Conservation (phyloP, 2,888 invertebrate species). For the Arrhopalites spinosus region DNA sequence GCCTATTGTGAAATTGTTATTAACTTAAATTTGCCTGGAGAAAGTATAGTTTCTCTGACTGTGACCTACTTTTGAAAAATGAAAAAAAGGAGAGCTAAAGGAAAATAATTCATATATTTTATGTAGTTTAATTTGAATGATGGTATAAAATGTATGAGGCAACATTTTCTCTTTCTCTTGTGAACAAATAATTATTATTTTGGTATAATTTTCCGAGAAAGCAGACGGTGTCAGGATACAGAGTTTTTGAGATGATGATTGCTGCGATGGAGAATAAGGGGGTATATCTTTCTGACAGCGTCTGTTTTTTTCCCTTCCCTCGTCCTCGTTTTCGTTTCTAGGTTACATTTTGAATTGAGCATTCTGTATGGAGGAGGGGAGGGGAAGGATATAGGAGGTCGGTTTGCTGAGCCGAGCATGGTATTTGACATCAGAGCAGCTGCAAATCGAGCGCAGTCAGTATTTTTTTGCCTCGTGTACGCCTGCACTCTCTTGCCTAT, state of each 20-base stretch:
- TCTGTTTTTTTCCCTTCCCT: slow-evolving; percentile 19
- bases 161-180: no score
- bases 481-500: slow-evolving; percentile 11
- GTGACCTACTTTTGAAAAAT: no score
- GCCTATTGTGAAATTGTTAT: background rate
- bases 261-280: background rate
- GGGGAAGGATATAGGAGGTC: background rate
- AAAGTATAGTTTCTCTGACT: no score
- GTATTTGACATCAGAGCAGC: slow-evolving; percentile 7
- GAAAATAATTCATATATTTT: no score
- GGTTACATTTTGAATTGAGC: background rate
- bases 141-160: no score
- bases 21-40: background rate
- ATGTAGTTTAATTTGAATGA: no score
- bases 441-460: slow-evolving; percentile 5
- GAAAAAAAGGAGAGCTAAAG: no score
- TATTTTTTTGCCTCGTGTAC: slow-evolving; percentile 2
- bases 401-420: background rate
- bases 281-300: background rate
- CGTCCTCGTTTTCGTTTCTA: slow-evolving; percentile 19
- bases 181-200: no score
- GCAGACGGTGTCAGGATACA: background rate
- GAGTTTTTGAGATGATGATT: background rate
- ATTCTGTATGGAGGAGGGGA: background rate
- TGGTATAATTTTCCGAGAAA: no score